Percentiles rank a stretch among this genome's conserved stretches.
These are phyloP conservation scores for Eutrigla gurnardus DNA, from an alignment of 2,797 vertebrate genomes.

Conservation along the genomic window DNA sequence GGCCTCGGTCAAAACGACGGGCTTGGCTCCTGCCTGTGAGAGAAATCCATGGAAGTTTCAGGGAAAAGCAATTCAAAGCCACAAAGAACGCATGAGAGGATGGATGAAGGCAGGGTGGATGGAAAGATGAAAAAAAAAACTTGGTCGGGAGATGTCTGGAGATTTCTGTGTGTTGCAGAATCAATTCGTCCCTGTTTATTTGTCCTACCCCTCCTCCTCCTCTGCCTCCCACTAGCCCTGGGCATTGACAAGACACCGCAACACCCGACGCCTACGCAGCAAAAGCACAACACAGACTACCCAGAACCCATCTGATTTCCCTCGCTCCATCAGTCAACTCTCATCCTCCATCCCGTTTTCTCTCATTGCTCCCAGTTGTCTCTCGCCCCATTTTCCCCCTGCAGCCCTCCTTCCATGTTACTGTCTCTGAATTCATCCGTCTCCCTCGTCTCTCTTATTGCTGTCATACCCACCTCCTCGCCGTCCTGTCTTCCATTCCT, in stretches of 20 bases:
- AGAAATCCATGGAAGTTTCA: constrained; percentile 41
- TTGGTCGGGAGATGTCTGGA: constrained; percentile 57
- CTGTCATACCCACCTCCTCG: constrained; percentile 24
- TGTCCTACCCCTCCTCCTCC: constrained; percentile 26
- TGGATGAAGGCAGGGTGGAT: constrained; percentile 31
- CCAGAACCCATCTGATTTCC: constrained; percentile 55
- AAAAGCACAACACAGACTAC: constrained; percentile 41
- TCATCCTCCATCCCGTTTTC: constrained; percentile 13
- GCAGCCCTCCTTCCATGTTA: constrained; percentile 36
- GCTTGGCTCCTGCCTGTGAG: constrained; percentile 34
- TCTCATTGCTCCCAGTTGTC: constrained; percentile 30
- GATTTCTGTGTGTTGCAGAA: constrained; percentile 64
- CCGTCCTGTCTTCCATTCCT: constrained; percentile 16
- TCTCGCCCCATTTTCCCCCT: constrained; percentile 30
- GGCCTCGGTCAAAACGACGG: constrained; percentile 20
- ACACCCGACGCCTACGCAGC: constrained; percentile 62
- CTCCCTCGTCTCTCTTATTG: constrained; percentile 33
- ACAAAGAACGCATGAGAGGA: constrained; percentile 24
- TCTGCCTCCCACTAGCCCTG: constrained; percentile 45
- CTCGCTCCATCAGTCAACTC: constrained; percentile 35
- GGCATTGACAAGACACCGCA: constrained; percentile 49
- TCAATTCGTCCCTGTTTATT: constrained; percentile 64
- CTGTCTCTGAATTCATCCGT: constrained; percentile 40
- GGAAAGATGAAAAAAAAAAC: constrained; percentile 18
- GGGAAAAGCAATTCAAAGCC: constrained; percentile 47